Evolutionary conservation across 2,113 vertebrate species (phyloP).

Genomic region (Oenanthe oenanthe): DNA sequence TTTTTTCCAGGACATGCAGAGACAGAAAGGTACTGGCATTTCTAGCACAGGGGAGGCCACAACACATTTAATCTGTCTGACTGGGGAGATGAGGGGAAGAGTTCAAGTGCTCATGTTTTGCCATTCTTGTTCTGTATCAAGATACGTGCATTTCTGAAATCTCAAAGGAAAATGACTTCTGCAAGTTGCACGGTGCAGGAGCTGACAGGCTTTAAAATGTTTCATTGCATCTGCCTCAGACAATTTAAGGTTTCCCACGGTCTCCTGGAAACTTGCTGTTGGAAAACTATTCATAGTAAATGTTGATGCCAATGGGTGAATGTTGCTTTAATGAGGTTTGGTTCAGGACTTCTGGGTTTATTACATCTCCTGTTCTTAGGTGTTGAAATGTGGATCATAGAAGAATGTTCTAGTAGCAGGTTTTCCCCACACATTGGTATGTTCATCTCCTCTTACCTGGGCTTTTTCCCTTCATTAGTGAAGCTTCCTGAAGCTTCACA

Average conservation of each 20-base stretch:
- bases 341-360: not conserved
- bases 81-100: not conserved
- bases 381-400: not conserved
- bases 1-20: not conserved
- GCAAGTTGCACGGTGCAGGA: not conserved
- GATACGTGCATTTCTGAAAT: slow-evolving; percentile 26
- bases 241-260: slow-evolving; percentile 14
- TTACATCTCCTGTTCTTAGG: not conserved
- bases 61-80: not conserved
- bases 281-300: not conserved
- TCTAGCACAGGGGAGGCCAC: not conserved
- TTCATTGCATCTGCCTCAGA: not conserved
- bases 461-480: not conserved
- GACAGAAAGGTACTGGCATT: not conserved
- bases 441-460: not conserved
- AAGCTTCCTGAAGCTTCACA: not conserved
- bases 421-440: not conserved
- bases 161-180: slow-evolving; percentile 33
- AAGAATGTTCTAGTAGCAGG: not conserved
- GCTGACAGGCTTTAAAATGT: slow-evolving; percentile 28
- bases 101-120: not conserved
- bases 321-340: not conserved
- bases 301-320: not conserved
- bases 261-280: slow-evolving; percentile 9
- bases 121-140: not conserved